Evolutionary conservation across 2,113 vertebrate genomes (phyloP).

Genomic region (Sorex araneus): DNA sequence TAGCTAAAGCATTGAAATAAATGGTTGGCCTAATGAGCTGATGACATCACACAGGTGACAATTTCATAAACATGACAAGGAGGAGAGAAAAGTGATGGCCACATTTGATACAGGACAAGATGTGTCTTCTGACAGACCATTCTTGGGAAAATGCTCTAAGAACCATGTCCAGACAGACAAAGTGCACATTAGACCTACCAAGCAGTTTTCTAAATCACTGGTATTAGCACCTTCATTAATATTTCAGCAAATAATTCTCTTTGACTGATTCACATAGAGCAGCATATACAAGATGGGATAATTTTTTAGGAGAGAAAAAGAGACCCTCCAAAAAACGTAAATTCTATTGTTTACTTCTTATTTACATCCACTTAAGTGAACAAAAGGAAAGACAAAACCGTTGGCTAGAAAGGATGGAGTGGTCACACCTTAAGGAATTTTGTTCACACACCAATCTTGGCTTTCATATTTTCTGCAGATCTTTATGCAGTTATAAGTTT

Average conservation of each 20-base stretch:
- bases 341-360: constrained; percentile 41
- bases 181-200: constrained; percentile 45
- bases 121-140: background rate
- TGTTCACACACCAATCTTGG: constrained; percentile 56
- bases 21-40: background rate
- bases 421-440: constrained; percentile 59
- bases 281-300: constrained; percentile 43
- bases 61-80: background rate
- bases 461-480: constrained; percentile 75
- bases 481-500: constrained; percentile 81
- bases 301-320: background rate
- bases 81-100: background rate
- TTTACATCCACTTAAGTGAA: constrained; percentile 69
- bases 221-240: constrained; percentile 79
- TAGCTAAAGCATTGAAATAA: too few species aligned
- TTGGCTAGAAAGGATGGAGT: constrained; percentile 46
- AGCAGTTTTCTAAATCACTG: constrained; percentile 66
- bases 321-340: constrained; percentile 58
- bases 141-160: constrained; percentile 28
- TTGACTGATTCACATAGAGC: constrained; percentile 68
- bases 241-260: constrained; percentile 80
- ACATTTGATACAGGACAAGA: background rate
- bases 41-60: background rate
- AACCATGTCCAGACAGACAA: constrained; percentile 30
- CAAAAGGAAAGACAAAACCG: constrained; percentile 53